phyloP scores from a whole-genome alignment of 2,113 vertebrate species.

The Syngnathus scovelli region DNA sequence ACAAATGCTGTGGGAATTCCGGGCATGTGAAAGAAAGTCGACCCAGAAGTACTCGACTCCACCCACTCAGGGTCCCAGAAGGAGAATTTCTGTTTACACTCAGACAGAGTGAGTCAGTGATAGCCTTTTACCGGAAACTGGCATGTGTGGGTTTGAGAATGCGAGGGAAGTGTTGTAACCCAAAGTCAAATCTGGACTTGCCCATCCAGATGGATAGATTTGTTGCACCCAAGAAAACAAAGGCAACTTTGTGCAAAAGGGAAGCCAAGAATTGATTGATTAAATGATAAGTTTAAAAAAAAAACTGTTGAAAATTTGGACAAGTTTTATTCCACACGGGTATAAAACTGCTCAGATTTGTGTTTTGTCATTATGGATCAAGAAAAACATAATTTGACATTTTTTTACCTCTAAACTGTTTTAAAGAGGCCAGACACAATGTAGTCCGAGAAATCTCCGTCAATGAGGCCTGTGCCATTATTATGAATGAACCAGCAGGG shows the following conservation, averaged over 20 bases:
- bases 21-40: slow-evolving; percentile 25
- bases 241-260: background rate
- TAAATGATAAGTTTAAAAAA: background rate
- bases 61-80: slow-evolving; percentile 16
- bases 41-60: slow-evolving; percentile 19
- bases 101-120: background rate
- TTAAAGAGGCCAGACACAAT: slow-evolving; percentile 70
- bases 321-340: background rate
- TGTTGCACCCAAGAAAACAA: background rate
- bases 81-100: background rate
- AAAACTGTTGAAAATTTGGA: background rate
- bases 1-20: slow-evolving; percentile 24
- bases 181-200: slow-evolving; percentile 1
- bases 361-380: background rate
- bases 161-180: background rate
- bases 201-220: background rate
- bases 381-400: background rate
- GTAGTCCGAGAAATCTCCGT: slow-evolving; percentile 80
- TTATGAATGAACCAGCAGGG: slow-evolving; percentile 89
- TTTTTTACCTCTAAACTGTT: slow-evolving; percentile 22
- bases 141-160: background rate
- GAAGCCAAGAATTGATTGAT: background rate
- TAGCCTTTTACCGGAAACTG: slow-evolving; percentile 4
- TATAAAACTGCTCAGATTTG: background rate
- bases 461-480: slow-evolving; percentile 84